A percentile compares a stretch with the other conserved stretches of the same genome.
Evolutionary conservation across 2,113 vertebrate species (phyloP).

Genomic region (Chaetodon auriga): DNA sequence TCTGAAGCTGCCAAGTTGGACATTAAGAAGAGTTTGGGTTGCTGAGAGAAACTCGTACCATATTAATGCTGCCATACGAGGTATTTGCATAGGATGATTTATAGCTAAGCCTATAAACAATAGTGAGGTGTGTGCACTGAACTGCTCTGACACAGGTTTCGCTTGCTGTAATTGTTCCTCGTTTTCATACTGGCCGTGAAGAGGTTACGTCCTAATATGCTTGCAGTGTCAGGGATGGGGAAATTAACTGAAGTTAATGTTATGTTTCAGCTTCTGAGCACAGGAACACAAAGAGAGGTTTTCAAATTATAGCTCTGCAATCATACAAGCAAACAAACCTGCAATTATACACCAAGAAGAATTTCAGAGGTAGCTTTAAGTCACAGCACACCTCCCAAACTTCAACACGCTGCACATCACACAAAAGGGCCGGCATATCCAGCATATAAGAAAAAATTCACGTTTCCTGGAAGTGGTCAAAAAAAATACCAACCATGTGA

Average conservation of each 20-base stretch:
- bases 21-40: background rate
- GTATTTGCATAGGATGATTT: background rate
- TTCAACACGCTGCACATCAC: too few species aligned
- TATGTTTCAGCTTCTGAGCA: background rate
- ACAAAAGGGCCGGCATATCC: background rate
- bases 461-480: background rate
- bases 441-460: background rate
- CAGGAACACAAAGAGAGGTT: background rate
- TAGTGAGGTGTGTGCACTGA: background rate
- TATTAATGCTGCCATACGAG: too few species aligned
- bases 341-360: background rate
- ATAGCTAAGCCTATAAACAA: background rate
- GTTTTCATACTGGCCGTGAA: background rate
- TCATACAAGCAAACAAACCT: background rate
- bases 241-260: background rate
- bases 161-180: background rate
- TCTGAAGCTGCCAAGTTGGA: background rate
- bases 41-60: background rate
- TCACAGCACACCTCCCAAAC: background rate
- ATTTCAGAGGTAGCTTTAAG: background rate
- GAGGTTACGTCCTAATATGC: background rate
- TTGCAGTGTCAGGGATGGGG: background rate
- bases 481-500: background rate
- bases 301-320: background rate
- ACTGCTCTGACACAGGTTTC: background rate